These are phyloP conservation scores for Symphodus melops DNA, from an alignment of 2,113 vertebrate genomes.

Conservation along the genomic window DNA sequence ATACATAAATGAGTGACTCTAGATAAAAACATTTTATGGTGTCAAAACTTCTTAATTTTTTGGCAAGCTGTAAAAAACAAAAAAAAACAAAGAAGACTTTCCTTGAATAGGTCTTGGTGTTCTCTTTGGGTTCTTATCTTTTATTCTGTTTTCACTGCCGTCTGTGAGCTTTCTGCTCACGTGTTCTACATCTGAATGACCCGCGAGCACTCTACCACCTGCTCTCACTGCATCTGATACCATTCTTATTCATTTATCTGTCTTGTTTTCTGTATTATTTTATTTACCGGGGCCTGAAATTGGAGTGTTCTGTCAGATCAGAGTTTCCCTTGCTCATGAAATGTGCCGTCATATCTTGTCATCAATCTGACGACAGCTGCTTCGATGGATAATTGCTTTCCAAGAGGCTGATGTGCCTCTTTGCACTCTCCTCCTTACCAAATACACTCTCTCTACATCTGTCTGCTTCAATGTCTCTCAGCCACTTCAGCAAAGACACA, in stretches of 20 bases:
- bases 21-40: no score
- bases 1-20: no score
- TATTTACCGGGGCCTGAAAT: slow-evolving; percentile 42
- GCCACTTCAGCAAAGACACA: neutral
- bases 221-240: slow-evolving; percentile 9
- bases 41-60: no score
- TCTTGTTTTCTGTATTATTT: slow-evolving; percentile 11
- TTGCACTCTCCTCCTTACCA: neutral
- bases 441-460: neutral
- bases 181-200: slow-evolving; percentile 26
- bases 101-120: neutral
- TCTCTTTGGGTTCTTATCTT: neutral
- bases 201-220: slow-evolving; percentile 16
- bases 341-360: slow-evolving; percentile 45
- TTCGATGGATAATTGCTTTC: slow-evolving; percentile 63
- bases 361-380: slow-evolving; percentile 53
- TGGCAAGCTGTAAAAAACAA: no score
- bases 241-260: slow-evolving; percentile 38
- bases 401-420: slow-evolving; percentile 23
- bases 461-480: neutral
- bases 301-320: slow-evolving; percentile 38
- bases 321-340: slow-evolving; percentile 33
- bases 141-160: slow-evolving; percentile 1
- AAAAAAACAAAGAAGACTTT: neutral
- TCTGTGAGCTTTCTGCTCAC: neutral